Evolutionary conservation across 2,113 vertebrate species (phyloP).

Genomic region (Hymenochirus boettgeri): DNA sequence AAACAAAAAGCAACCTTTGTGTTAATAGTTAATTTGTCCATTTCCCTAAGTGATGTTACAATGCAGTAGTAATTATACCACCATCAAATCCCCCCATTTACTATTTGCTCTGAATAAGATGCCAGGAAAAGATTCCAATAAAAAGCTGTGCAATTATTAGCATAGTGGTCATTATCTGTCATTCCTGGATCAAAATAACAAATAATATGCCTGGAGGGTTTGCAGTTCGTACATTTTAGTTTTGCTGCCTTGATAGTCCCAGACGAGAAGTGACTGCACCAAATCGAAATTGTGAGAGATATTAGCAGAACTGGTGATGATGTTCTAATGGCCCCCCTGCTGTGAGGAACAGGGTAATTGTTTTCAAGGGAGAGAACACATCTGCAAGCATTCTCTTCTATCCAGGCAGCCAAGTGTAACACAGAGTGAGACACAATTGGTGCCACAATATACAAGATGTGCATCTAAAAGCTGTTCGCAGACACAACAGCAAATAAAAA

Average conservation of each 20-base stretch:
- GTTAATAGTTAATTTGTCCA: slow-evolving; percentile 9
- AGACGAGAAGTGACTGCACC: slow-evolving; percentile 65
- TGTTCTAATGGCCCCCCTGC: slow-evolving; percentile 68
- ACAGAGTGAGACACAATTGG: slow-evolving; percentile 43
- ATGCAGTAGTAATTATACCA: slow-evolving; percentile 28
- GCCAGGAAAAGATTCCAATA: slow-evolving; percentile 48
- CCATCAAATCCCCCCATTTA: slow-evolving; percentile 40
- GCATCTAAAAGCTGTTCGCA: slow-evolving; percentile 13
- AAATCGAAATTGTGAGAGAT: slow-evolving; percentile 69
- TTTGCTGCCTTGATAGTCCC: slow-evolving; percentile 57
- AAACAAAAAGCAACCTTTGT: slow-evolving; percentile 2
- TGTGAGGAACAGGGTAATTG: slow-evolving; percentile 64
- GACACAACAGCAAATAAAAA: slow-evolving; percentile 26
- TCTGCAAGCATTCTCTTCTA: slow-evolving; percentile 60
- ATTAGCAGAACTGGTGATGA: slow-evolving; percentile 68
- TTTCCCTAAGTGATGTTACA: slow-evolving; percentile 6
- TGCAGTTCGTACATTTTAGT: slow-evolving; percentile 56
- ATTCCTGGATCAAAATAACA: slow-evolving; percentile 62
- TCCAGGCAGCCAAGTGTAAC: slow-evolving; percentile 60
- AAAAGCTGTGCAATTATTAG: slow-evolving; percentile 50
- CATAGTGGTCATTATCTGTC: slow-evolving; percentile 57
- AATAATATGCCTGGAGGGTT: slow-evolving; percentile 63
- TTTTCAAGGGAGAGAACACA: slow-evolving; percentile 64
- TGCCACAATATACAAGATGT: slow-evolving; percentile 11
- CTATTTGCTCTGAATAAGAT: slow-evolving; percentile 47